Conservation (phyloP, 2,797 vertebrate genomes). For the Sebastes taczanowskii region DNA sequence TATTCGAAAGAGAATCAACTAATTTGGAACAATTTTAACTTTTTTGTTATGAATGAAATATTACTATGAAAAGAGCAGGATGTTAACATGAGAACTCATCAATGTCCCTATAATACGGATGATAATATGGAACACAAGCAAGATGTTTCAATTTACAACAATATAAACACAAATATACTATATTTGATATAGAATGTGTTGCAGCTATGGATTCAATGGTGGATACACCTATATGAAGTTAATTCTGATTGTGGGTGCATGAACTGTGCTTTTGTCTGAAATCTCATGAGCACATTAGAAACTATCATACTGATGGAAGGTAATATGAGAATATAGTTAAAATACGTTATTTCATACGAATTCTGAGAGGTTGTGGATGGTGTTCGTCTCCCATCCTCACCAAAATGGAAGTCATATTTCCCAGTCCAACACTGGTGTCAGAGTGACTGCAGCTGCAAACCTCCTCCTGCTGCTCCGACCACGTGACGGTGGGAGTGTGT, state of each 20-base stretch:
- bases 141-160: background rate
- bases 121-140: background rate
- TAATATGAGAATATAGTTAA: background rate
- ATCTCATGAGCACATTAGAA: background rate
- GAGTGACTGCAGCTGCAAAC: constrained; percentile 54
- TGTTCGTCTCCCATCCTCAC: constrained; percentile 6
- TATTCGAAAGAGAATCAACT: background rate
- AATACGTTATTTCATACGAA: too few species aligned
- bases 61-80: background rate
- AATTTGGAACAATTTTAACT: too few species aligned
- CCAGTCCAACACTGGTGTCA: constrained; percentile 29
- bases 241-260: background rate
- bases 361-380: background rate
- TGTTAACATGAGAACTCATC: background rate
- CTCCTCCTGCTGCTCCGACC: constrained; percentile 83
- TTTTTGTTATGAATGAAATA: background rate
- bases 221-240: background rate
- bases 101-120: background rate
- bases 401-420: constrained; percentile 41
- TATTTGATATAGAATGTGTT: background rate
- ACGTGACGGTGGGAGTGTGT: constrained; percentile 90
- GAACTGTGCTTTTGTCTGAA: background rate
- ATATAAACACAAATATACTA: background rate
- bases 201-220: background rate
- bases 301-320: background rate